Evolutionary conservation across 1,140 invertebrate genomes (phyloP).

Genomic region (Phocides pigmalion): DNA sequence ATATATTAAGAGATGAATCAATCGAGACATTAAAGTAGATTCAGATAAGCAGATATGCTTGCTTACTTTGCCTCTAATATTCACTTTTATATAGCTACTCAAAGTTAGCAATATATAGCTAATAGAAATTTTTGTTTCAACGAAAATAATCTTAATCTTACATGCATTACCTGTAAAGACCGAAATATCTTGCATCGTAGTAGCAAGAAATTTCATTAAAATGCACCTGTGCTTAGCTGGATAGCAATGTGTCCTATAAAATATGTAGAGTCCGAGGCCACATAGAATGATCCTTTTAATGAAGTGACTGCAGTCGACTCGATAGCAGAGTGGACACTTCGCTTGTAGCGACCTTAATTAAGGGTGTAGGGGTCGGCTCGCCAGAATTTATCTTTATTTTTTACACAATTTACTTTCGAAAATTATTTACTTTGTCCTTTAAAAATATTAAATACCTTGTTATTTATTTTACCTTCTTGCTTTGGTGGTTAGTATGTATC

Average conservation of each 20-base stretch:
- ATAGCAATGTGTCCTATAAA: slow-evolving; percentile 57
- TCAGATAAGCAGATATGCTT: no score
- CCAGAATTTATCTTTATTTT: neutral
- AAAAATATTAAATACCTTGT: no score
- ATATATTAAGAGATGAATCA: no score
- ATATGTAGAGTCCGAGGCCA: slow-evolving; percentile 47
- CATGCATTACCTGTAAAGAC: neutral
- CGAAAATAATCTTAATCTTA: neutral
- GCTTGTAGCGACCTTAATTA: slow-evolving; percentile 57
- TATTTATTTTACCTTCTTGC: no score
- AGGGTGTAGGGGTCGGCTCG: slow-evolving; percentile 36
- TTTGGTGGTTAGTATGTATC: no score
- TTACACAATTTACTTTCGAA: slow-evolving; percentile 11
- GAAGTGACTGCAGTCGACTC: slow-evolving; percentile 48
- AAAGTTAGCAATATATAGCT: no score
- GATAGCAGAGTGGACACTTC: slow-evolving; percentile 47
- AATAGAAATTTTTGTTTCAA: no score
- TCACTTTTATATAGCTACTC: no score
- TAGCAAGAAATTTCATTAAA: slow-evolving; percentile 53
- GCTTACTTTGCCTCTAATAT: no score
- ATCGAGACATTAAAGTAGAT: no score
- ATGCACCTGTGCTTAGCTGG: slow-evolving; percentile 54
- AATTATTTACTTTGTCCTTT: no score
- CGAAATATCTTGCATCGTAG: neutral
- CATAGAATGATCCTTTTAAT: slow-evolving; percentile 66